These are phyloP conservation scores for Drosophila mayri DNA, from an alignment of 1,140 invertebrate species.

Conservation along the genomic window DNA sequence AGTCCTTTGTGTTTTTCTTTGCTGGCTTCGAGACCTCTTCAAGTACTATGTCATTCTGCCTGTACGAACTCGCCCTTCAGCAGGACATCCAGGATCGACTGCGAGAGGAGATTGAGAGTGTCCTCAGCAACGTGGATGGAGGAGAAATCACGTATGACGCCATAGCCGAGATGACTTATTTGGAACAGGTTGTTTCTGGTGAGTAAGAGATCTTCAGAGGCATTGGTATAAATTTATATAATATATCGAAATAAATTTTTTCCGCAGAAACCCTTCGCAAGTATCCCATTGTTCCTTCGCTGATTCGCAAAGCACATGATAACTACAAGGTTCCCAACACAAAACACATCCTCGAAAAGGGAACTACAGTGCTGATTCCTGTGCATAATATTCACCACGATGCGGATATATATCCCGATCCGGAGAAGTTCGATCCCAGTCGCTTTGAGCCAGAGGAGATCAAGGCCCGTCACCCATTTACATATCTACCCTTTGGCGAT, in stretches of 20 bases:
- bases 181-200: constrained; percentile 83
- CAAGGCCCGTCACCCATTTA: constrained; percentile 85
- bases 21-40: constrained; percentile 81
- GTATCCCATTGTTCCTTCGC: constrained; percentile 85
- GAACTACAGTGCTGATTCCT: constrained; percentile 81
- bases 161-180: constrained; percentile 72
- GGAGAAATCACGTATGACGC: constrained; percentile 74
- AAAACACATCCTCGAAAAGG: constrained; percentile 71
- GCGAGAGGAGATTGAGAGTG: constrained; percentile 85
- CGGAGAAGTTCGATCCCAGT: constrained; percentile 87
- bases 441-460: constrained; percentile 86
- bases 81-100: constrained; percentile 85
- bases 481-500: too few species aligned
- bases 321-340: constrained; percentile 86
- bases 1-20: constrained; percentile 75
- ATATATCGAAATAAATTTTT: background rate
- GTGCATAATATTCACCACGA: constrained; percentile 87
- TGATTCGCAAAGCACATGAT: constrained; percentile 84
- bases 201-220: background rate
- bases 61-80: constrained; percentile 84
- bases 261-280: constrained; percentile 85
- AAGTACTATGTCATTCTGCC: constrained; percentile 85
- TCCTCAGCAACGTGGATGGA: constrained; percentile 36
- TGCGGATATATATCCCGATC: constrained; percentile 86
- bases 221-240: background rate